phyloP scores from a whole-genome alignment of 2,113 vertebrate genomes.

The Mohoua ochrocephala region DNA sequence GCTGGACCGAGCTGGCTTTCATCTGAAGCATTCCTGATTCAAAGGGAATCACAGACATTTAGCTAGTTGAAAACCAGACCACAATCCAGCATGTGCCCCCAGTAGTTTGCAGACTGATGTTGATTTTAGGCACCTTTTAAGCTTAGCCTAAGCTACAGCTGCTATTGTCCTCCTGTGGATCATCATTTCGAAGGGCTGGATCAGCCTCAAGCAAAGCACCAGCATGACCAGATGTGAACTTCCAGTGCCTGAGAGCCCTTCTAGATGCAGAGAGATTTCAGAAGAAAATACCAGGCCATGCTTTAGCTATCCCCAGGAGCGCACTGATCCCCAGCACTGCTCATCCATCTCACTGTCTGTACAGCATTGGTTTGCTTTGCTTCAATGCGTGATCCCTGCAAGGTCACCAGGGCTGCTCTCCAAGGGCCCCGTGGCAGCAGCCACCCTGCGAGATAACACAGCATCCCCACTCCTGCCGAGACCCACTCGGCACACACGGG shows the following conservation, averaged over 20 bases:
- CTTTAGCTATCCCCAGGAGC: not conserved
- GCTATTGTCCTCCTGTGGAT: not conserved
- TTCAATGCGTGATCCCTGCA: accelerated
- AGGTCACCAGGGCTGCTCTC: not conserved
- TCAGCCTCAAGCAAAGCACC: not conserved
- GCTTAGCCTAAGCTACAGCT: not conserved
- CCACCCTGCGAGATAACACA: accelerated
- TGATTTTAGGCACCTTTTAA: not conserved
- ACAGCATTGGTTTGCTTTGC: not conserved
- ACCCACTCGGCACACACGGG: accelerated
- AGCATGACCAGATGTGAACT: not conserved
- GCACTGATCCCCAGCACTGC: not conserved
- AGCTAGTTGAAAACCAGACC: not conserved
- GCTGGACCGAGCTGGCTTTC: not conserved
- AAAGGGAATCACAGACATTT: not conserved
- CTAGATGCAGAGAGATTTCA: not conserved
- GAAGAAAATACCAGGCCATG: not conserved
- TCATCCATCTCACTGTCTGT: accelerated
- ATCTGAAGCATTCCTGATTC: not conserved
- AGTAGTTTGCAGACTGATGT: accelerated
- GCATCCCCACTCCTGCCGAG: not conserved
- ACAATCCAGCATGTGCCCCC: not conserved
- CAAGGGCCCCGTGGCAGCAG: not conserved
- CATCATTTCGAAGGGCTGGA: not conserved
- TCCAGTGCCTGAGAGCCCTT: not conserved